These are phyloP conservation scores for Amblyraja radiata DNA, from an alignment of 2,797 vertebrate genomes.

Conservation along the genomic window DNA sequence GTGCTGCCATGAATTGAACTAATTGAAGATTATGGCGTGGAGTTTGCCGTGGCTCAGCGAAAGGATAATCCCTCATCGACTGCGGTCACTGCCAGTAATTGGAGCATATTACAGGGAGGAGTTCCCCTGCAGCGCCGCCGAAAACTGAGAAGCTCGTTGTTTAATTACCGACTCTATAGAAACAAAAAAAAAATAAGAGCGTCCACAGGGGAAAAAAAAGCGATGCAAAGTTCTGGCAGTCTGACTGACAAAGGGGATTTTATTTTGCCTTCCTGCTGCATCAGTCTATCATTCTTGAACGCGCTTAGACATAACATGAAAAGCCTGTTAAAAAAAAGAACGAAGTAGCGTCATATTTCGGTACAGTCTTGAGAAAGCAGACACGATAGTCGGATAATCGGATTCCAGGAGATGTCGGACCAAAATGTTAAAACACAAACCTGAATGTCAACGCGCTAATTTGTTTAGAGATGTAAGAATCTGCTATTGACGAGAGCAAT, in stretches of 20 bases:
- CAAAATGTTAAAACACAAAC: background rate
- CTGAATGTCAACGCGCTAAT: background rate
- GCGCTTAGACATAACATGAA: background rate
- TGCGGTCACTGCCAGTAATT: constrained; percentile 67
- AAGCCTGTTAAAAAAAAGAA: background rate
- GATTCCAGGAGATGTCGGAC: background rate
- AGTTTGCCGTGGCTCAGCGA: constrained; percentile 61
- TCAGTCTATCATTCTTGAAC: background rate
- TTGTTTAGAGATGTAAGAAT: background rate
- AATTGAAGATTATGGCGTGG: constrained; percentile 73
- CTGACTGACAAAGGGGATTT: constrained; percentile 41
- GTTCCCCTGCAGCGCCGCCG: constrained; percentile 64
- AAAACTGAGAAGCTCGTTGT: constrained; percentile 71
- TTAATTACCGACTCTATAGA: constrained; percentile 67
- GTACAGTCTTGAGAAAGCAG: background rate
- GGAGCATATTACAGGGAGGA: constrained; percentile 70
- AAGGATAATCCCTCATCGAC: constrained; percentile 77
- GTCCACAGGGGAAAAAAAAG: constrained; percentile 45
- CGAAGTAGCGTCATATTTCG: background rate
- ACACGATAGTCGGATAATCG: no score
- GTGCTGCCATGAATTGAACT: constrained; percentile 65
- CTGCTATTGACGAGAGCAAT: background rate
- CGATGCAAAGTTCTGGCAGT: constrained; percentile 50
- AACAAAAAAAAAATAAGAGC: constrained; percentile 50
- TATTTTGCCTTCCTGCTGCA: background rate